Conservation (phyloP, 2,113 vertebrate genomes). For the Rhinopithecus roxellana region DNA sequence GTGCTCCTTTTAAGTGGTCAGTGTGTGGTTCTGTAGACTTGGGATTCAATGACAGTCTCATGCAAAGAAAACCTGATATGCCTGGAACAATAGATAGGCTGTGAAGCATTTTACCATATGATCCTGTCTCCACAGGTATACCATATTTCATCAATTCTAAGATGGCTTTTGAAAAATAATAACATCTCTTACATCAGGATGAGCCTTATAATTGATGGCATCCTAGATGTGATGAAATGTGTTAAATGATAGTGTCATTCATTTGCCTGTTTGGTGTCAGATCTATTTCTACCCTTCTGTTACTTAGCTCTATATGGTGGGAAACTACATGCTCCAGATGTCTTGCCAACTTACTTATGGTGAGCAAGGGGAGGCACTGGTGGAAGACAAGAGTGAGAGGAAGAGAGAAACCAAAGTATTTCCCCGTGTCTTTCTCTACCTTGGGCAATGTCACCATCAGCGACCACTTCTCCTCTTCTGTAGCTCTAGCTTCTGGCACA, state of each 20-base stretch:
- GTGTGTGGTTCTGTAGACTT: not conserved
- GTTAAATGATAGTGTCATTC: not conserved
- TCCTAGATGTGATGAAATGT: not conserved
- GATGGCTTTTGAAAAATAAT: not conserved
- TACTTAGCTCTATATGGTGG: not conserved
- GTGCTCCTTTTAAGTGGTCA: not conserved
- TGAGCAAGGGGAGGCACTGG: not conserved
- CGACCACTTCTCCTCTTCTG: not conserved
- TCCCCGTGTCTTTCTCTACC: not conserved
- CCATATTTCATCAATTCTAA: not conserved
- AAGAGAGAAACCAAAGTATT: not conserved
- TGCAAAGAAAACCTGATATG: not conserved
- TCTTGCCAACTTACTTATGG: not conserved
- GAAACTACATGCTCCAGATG: not conserved
- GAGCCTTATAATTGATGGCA: not conserved
- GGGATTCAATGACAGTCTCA: not conserved
- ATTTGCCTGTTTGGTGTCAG: not conserved
- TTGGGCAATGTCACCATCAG: not conserved
- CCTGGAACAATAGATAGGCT: not conserved
- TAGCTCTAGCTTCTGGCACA: not conserved
- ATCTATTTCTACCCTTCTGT: not conserved
- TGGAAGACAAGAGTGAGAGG: not conserved
- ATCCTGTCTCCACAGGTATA: not conserved
- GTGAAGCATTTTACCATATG: not conserved
- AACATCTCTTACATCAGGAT: not conserved